Percentiles rank a stretch among this genome's conserved stretches.
Conservation (phyloP, 2,113 vertebrate genomes). For the Abramis brama region DNA sequence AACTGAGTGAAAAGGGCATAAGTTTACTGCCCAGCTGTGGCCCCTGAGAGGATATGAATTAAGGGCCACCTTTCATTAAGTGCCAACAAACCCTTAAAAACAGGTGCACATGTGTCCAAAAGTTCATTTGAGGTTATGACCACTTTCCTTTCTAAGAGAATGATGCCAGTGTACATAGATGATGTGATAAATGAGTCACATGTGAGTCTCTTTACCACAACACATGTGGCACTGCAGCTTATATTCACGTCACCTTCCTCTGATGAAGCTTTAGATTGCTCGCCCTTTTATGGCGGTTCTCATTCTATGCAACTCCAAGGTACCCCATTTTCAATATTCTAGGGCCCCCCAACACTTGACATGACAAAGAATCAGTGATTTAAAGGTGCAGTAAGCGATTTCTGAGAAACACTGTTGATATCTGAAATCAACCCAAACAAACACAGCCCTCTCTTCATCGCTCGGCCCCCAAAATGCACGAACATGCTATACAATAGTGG, state of each 20-base stretch:
- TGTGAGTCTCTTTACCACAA: slow-evolving; percentile 36
- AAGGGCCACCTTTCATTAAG: slow-evolving; percentile 70
- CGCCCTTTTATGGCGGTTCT: neutral
- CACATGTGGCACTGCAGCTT: slow-evolving; percentile 62
- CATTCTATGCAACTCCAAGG: neutral
- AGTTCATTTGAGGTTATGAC: slow-evolving; percentile 69
- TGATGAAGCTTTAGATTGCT: neutral
- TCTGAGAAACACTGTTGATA: too few species aligned
- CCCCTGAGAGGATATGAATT: slow-evolving; percentile 70
- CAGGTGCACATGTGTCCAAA: slow-evolving; percentile 51
- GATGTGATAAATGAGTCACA: slow-evolving; percentile 55
- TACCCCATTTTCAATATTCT: neutral
- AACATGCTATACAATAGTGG: too few species aligned
- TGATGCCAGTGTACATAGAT: slow-evolving; percentile 68
- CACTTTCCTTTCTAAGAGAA: slow-evolving; percentile 52
- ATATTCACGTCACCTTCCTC: slow-evolving; percentile 16
- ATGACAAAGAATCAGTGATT: neutral
- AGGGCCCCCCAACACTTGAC: neutral
- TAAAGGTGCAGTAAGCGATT: too few species aligned
- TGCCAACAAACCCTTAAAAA: slow-evolving; percentile 70
- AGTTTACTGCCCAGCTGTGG: slow-evolving; percentile 52
- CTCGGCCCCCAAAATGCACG: too few species aligned
- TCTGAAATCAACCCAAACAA: too few species aligned
- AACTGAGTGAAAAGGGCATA: slow-evolving; percentile 28
- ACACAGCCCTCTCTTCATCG: too few species aligned